A percentile compares a stretch with the other conserved stretches of the same genome.
Conservation (phyloP, 2,888 invertebrate genomes). For the Ernsta delagoae region DNA sequence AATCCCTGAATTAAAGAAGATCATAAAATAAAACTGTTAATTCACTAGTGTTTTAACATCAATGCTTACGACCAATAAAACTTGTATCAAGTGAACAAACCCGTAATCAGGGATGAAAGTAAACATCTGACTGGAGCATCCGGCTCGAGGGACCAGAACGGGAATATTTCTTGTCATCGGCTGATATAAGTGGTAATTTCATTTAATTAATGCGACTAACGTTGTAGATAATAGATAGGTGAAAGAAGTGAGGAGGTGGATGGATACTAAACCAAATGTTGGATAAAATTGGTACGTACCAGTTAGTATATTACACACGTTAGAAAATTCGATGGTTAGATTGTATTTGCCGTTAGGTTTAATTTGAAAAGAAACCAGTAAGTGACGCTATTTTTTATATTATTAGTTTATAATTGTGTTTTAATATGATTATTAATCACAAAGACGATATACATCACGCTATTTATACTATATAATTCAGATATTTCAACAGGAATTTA, state of each 20-base stretch:
- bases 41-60: slow-evolving; percentile 21
- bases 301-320: too few relatives aligned
- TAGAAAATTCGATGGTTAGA: too few relatives aligned
- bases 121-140: slow-evolving; percentile 33
- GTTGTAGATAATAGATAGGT: neutral
- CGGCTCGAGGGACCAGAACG: slow-evolving; percentile 36
- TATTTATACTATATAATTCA: too few relatives aligned
- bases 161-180: slow-evolving; percentile 36
- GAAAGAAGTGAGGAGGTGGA: neutral
- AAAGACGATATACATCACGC: too few relatives aligned
- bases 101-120: slow-evolving; percentile 36
- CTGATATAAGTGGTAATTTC: slow-evolving; percentile 34
- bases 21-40: neutral
- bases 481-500: too few relatives aligned
- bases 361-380: too few relatives aligned
- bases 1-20: too few relatives aligned
- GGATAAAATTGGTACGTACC: neutral
- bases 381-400: too few relatives aligned
- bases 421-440: too few relatives aligned
- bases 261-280: neutral
- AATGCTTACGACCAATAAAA: slow-evolving; percentile 20
- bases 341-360: too few relatives aligned
- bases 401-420: too few relatives aligned
- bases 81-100: slow-evolving; percentile 24
- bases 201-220: slow-evolving; percentile 29